These are phyloP conservation scores for Octomys mimax DNA, from an alignment of 2,797 vertebrate species.

Conservation along the genomic window DNA sequence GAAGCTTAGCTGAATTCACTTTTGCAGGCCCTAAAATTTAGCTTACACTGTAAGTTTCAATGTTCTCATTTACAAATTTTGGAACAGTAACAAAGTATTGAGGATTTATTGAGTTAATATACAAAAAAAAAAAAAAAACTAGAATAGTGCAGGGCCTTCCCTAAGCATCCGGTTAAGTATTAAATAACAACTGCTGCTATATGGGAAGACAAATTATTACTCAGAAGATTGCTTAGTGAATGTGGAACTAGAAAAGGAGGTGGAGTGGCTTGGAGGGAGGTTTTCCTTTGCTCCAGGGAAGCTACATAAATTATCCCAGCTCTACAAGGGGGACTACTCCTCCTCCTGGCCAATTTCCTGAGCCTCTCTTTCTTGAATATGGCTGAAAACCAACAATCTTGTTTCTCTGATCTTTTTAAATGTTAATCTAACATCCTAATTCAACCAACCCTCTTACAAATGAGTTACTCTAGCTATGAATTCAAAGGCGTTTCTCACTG, in stretches of 20 bases:
- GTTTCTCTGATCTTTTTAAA: conserved; percentile 48
- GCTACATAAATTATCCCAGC: conserved; percentile 34
- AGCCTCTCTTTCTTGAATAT: background rate
- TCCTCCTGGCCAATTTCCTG: background rate
- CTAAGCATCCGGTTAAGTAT: background rate
- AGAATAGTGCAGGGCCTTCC: background rate
- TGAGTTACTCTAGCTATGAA: background rate
- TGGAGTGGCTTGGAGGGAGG: conserved; percentile 4
- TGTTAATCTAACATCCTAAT: conserved; percentile 2
- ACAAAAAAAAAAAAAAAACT: background rate
- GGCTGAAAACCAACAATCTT: conserved; percentile 50
- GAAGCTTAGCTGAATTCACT: background rate
- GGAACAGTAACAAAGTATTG: background rate
- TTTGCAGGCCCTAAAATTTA: background rate
- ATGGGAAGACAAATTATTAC: background rate
- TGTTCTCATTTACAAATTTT: conserved; percentile 35
- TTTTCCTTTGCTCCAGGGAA: conserved; percentile 52
- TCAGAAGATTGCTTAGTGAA: conserved; percentile 26
- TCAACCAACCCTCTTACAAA: background rate
- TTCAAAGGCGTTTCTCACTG: conserved; percentile 24
- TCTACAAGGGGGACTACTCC: background rate
- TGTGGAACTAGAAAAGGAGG: background rate
- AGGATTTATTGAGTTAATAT: background rate
- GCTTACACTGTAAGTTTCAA: conserved; percentile 4
- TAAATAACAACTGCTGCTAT: background rate